Evolutionary conservation across 2,888 invertebrate genomes (phyloP).

Genomic region (Zeuzera pyrina): DNA sequence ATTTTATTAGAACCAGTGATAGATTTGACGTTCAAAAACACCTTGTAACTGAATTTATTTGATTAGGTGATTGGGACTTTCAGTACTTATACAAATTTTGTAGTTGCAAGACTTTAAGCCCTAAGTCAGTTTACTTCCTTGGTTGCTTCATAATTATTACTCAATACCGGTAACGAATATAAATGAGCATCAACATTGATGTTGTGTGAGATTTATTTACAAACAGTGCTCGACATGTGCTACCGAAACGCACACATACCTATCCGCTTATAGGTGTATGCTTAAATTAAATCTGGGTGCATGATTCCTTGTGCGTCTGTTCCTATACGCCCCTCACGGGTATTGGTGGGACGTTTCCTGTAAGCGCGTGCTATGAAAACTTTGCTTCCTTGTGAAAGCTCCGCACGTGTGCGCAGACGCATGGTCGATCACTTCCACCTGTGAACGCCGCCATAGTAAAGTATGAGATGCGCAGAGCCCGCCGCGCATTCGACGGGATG

Average conservation of each 20-base stretch:
- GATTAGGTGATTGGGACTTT: no score
- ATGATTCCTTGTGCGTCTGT: no score
- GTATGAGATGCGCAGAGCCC: slow-evolving; percentile 37
- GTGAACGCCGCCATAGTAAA: slow-evolving; percentile 35
- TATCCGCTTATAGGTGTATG: slow-evolving; percentile 34
- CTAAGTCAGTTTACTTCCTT: no score
- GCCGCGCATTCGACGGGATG: slow-evolving; percentile 58
- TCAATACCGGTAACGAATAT: no score
- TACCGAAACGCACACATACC: slow-evolving; percentile 38
- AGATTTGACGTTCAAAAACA: no score
- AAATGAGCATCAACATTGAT: slow-evolving; percentile 49
- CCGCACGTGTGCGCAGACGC: slow-evolving; percentile 46
- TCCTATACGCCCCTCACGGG: no score
- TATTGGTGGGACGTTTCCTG: slow-evolving; percentile 29
- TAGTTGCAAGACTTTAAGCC: no score
- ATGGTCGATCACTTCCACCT: slow-evolving; percentile 35
- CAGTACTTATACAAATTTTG: no score
- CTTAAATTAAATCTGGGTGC: slow-evolving; percentile 46
- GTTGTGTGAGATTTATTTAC: slow-evolving; percentile 55
- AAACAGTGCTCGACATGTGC: slow-evolving; percentile 53
- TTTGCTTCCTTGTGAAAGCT: slow-evolving; percentile 45
- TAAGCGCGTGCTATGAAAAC: slow-evolving; percentile 35
- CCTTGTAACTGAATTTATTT: no score
- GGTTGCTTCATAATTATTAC: no score
- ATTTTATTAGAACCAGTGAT: no score